phyloP scores from a whole-genome alignment of 2,888 invertebrate genomes.

The Mythimna albipuncta region DNA sequence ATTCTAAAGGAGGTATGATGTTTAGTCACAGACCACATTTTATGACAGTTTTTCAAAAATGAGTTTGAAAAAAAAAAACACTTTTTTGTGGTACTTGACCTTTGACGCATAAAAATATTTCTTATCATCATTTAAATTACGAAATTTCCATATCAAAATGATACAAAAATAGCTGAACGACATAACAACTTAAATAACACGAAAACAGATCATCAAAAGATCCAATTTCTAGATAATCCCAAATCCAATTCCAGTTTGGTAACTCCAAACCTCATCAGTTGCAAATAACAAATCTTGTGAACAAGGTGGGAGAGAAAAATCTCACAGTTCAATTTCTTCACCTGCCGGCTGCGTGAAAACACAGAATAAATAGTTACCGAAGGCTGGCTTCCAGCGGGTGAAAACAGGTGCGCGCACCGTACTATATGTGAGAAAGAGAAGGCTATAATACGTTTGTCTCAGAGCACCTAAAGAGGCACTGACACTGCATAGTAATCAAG shows the following conservation, averaged over 20 bases:
- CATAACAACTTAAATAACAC: conserved; percentile 23
- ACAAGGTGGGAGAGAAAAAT: conserved; percentile 46
- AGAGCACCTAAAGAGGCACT: too few species aligned
- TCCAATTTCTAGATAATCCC: conserved; percentile 59
- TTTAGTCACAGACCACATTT: neutral
- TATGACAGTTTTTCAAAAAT: too few species aligned
- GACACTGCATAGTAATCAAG: too few species aligned
- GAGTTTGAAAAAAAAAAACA: too few species aligned
- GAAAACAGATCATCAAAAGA: conserved; percentile 49
- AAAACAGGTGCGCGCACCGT: neutral
- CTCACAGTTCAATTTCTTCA: conserved; percentile 40
- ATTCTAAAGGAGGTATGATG: neutral
- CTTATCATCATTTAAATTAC: neutral
- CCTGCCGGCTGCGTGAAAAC: conserved; percentile 3
- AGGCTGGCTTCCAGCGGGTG: neutral
- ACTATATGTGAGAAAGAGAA: neutral
- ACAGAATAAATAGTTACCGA: neutral
- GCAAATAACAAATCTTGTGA: conserved; percentile 62
- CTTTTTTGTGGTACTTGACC: neutral
- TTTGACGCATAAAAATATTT: neutral
- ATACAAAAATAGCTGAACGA: conserved; percentile 1
- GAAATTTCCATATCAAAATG: too few species aligned
- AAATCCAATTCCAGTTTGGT: conserved; percentile 57
- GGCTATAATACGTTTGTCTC: too few species aligned
- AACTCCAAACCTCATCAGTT: conserved; percentile 56